Evolutionary conservation across 2,797 vertebrate genomes (phyloP).

Genomic region (Chrysocyon brachyurus): DNA sequence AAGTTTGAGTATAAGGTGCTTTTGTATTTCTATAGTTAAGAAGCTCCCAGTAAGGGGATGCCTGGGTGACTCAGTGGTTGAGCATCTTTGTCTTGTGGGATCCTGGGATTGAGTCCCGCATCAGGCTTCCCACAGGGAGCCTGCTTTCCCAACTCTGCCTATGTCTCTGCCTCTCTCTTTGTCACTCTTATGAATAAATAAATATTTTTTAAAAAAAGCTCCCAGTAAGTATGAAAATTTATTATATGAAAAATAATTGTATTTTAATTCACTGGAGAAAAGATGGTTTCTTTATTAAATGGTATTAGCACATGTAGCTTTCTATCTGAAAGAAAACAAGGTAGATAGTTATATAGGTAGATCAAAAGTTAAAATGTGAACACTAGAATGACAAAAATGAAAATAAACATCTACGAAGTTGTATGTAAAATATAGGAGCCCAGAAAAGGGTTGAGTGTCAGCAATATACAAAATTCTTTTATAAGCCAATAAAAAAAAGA

Average conservation of each 20-base stretch:
- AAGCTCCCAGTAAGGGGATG: background rate
- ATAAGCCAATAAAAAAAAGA: background rate
- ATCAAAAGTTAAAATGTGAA: background rate
- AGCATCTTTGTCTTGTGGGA: too few relatives aligned
- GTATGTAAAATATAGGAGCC: background rate
- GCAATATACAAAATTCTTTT: background rate
- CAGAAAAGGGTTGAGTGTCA: background rate
- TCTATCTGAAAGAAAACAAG: background rate
- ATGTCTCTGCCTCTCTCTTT: too few relatives aligned
- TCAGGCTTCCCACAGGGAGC: too few relatives aligned
- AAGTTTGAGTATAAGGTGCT: background rate
- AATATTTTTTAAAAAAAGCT: background rate
- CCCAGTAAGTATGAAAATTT: background rate
- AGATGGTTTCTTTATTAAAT: background rate
- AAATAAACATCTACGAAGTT: background rate
- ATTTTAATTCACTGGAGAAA: conserved; percentile 1
- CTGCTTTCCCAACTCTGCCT: too few relatives aligned
- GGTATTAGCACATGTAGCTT: background rate
- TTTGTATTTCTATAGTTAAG: background rate
- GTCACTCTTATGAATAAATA: too few relatives aligned
- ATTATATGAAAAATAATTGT: background rate
- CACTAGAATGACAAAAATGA: background rate
- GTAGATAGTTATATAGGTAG: background rate
- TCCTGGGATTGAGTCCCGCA: too few relatives aligned
- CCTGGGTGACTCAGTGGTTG: too few relatives aligned